Conservation (phyloP, 2,888 invertebrate genomes). For the Galerucella pusilla region DNA sequence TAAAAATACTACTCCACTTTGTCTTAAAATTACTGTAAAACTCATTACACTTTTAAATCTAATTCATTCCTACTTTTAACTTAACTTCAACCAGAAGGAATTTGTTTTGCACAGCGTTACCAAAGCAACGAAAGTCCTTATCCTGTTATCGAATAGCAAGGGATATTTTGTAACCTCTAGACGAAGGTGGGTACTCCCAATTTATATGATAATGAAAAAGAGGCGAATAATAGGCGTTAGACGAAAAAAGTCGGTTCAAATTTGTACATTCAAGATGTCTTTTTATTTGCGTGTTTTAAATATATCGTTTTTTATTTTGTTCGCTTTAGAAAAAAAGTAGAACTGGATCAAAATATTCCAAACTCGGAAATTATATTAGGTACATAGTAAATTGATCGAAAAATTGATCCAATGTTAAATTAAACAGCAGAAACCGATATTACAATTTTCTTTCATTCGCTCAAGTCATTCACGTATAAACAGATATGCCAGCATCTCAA, state of each 20-base stretch:
- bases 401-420: too few relatives aligned
- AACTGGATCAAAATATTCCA: too few relatives aligned
- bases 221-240: slow-evolving; percentile 34
- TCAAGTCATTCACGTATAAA: not conserved
- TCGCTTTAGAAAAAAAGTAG: too few relatives aligned
- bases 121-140: slow-evolving; percentile 20
- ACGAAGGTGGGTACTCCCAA: slow-evolving; percentile 27
- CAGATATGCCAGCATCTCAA: not conserved
- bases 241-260: slow-evolving; percentile 3
- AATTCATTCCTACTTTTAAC: not conserved
- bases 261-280: not conserved
- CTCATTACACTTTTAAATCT: not conserved
- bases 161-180: slow-evolving; percentile 36
- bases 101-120: slow-evolving; percentile 23
- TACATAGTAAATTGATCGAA: too few relatives aligned
- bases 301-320: too few relatives aligned
- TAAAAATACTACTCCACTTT: too few relatives aligned
- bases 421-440: not conserved
- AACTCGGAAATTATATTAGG: too few relatives aligned
- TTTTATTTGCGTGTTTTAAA: too few relatives aligned
- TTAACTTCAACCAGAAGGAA: slow-evolving; percentile 17
- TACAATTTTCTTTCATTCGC: not conserved
- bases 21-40: not conserved
- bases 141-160: slow-evolving; percentile 32
- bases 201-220: slow-evolving; percentile 39